A percentile compares a stretch with the other conserved stretches of the same genome.
phyloP scores from a whole-genome alignment of 2,888 invertebrate species.

The Carpatolechia fugitivella region DNA sequence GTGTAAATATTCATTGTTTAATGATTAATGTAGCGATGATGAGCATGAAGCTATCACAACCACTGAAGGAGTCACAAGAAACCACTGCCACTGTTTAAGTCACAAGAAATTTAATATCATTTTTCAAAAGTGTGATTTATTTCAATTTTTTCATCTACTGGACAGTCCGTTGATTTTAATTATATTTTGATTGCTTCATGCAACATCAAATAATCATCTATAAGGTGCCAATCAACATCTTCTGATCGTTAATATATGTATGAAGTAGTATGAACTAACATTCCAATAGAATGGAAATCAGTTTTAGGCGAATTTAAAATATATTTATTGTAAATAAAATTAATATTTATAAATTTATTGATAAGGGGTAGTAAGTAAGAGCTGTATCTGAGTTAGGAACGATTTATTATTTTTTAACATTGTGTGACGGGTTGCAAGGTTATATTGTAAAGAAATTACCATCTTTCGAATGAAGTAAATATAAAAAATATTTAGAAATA shows the following conservation, averaged over 20 bases:
- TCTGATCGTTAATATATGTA: background rate
- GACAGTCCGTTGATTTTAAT: no score
- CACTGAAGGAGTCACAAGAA: no score
- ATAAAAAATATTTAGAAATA: no score
- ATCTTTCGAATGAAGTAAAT: no score
- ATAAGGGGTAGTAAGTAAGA: background rate
- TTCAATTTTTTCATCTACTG: no score
- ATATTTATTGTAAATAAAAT: constrained; percentile 11
- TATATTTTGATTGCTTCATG: no score
- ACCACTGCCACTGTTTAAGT: no score
- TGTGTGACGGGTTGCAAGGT: background rate
- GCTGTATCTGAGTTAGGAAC: background rate
- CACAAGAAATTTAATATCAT: no score
- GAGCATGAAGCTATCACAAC: constrained; percentile 3
- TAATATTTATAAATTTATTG: constrained; percentile 11
- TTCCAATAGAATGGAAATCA: background rate
- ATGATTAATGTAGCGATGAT: background rate
- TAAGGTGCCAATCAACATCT: background rate
- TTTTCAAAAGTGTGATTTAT: no score
- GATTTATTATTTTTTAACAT: no score
- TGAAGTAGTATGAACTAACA: background rate
- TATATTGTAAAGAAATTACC: no score
- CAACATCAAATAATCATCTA: background rate
- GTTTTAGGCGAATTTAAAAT: background rate
- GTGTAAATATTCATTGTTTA: no score